Conservation (phyloP, 2,888 invertebrate species). For the Pachliopta kotzebuea region DNA sequence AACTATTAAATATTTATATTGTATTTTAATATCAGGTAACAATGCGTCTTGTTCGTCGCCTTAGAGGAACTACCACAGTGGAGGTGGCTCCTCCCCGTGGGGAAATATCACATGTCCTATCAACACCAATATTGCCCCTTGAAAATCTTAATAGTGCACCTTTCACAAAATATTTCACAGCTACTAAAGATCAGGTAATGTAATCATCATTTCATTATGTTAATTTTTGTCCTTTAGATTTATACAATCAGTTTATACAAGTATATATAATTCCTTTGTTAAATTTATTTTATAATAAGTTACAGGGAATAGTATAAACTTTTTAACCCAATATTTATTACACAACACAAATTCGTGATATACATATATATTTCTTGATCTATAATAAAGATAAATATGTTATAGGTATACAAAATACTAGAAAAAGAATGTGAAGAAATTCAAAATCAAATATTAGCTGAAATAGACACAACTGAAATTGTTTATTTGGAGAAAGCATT, state of each 20-base stretch:
- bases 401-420: slow-evolving; percentile 85
- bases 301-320: too few relatives aligned
- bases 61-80: slow-evolving; percentile 84
- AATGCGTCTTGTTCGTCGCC: slow-evolving; percentile 93
- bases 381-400: neutral
- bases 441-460: slow-evolving; percentile 81
- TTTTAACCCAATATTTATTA: too few relatives aligned
- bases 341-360: too few relatives aligned
- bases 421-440: slow-evolving; percentile 87
- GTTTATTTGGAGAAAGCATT: slow-evolving; percentile 93
- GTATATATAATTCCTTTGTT: too few relatives aligned
- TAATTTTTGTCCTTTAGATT: too few relatives aligned
- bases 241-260: too few relatives aligned
- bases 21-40: slow-evolving; percentile 50
- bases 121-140: slow-evolving; percentile 53
- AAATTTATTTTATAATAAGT: too few relatives aligned
- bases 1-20: neutral
- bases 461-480: slow-evolving; percentile 89
- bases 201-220: too few relatives aligned
- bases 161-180: slow-evolving; percentile 89
- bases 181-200: slow-evolving; percentile 83
- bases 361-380: too few relatives aligned
- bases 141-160: slow-evolving; percentile 73
- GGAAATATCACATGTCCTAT: slow-evolving; percentile 65
- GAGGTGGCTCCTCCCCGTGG: slow-evolving; percentile 80